A percentile compares a stretch with the other conserved stretches of the same genome.
Conservation (phyloP, 2,113 vertebrate species). For the Cranoglanis bouderius region DNA sequence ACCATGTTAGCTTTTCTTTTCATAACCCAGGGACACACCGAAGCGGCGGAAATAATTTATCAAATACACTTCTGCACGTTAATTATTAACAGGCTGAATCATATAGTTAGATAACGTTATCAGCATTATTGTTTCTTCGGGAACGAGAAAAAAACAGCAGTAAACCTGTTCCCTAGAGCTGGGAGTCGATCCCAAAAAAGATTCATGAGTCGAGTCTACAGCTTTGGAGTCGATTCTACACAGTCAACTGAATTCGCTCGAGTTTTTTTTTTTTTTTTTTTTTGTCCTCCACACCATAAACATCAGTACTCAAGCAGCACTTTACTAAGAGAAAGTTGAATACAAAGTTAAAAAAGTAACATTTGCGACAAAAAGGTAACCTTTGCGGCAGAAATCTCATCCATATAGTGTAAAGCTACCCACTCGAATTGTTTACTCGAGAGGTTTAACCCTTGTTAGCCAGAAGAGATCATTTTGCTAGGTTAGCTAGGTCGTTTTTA, state of each 20-base stretch:
- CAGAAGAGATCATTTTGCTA: not conserved
- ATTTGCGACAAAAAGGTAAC: not conserved
- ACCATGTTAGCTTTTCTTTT: constrained; percentile 2
- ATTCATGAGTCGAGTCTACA: not conserved
- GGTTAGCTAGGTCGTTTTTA: not conserved
- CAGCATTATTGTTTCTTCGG: constrained; percentile 13
- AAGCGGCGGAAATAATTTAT: not conserved
- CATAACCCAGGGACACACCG: not conserved
- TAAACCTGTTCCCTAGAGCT: not conserved
- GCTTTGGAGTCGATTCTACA: not conserved
- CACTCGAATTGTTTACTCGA: not conserved
- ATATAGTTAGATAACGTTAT: constrained; percentile 22
- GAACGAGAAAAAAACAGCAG: not conserved
- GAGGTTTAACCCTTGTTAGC: not conserved
- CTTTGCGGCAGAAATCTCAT: not conserved
- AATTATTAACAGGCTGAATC: not conserved
- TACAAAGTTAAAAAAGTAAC: not conserved
- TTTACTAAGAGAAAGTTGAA: not conserved
- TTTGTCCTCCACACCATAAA: not conserved
- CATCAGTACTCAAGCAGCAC: not conserved
- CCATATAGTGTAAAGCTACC: not conserved
- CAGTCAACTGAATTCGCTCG: not conserved
- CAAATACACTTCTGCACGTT: constrained; percentile 2
- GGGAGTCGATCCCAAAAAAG: constrained; percentile 14
- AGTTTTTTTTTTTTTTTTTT: not conserved